These are phyloP conservation scores for Artemia sp. DNA, from an alignment of 2,888 invertebrate species.

Conservation along the genomic window DNA sequence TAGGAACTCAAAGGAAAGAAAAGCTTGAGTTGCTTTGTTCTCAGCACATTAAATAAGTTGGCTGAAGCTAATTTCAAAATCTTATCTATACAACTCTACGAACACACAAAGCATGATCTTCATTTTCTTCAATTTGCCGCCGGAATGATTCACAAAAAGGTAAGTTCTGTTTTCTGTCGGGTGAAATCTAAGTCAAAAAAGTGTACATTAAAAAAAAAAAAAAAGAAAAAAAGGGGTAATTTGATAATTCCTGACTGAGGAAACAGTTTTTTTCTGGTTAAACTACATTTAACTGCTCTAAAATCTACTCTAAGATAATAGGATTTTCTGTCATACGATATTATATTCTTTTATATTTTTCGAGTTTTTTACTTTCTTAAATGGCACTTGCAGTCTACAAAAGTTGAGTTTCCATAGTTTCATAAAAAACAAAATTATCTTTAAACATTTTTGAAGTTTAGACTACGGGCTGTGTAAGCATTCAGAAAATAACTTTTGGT, in stretches of 20 bases:
- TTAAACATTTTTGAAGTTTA: too few relatives aligned
- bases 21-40: neutral
- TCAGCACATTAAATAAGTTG: constrained; percentile 1
- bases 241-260: neutral
- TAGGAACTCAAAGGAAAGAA: too few relatives aligned
- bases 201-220: neutral
- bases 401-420: too few relatives aligned
- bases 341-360: too few relatives aligned
- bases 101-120: neutral
- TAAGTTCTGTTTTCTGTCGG: neutral
- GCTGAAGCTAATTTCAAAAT: constrained; percentile 1
- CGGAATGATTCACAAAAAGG: constrained; percentile 9
- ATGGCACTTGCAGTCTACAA: too few relatives aligned
- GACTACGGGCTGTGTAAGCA: too few relatives aligned
- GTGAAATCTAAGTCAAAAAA: neutral
- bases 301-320: too few relatives aligned
- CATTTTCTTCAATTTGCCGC: neutral
- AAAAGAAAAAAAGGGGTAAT: neutral
- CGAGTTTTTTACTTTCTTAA: too few relatives aligned
- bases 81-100: neutral
- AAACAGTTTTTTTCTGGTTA: neutral
- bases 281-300: neutral
- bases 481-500: too few relatives aligned
- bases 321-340: too few relatives aligned
- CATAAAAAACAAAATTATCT: too few relatives aligned